Percentiles rank a stretch among this genome's conserved stretches.
These are phyloP conservation scores for Phalloptychus januarius DNA, from an alignment of 2,797 vertebrate genomes.

Conservation along the genomic window DNA sequence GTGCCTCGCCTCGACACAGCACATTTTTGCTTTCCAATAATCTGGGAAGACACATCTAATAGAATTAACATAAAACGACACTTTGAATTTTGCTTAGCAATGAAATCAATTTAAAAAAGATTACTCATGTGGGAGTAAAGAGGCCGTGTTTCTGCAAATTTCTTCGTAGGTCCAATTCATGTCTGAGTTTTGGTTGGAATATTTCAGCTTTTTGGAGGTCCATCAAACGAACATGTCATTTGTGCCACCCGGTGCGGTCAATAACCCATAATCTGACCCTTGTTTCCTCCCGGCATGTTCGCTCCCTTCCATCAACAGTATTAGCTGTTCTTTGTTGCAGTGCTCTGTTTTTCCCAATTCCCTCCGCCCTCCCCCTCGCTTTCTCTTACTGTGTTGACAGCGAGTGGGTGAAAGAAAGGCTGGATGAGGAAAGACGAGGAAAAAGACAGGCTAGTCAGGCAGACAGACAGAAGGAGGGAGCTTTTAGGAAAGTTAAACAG, in stretches of 20 bases:
- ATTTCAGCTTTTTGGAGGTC: constrained; percentile 44
- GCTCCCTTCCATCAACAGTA: constrained; percentile 52
- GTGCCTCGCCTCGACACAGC: too few relatives aligned
- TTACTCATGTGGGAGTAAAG: not conserved
- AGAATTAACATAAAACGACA: not conserved
- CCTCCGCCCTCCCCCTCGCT: constrained; percentile 25
- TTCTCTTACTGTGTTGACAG: constrained; percentile 26
- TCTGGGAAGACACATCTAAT: not conserved
- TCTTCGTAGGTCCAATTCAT: not conserved
- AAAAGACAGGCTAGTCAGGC: constrained; percentile 15
- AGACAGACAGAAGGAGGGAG: constrained; percentile 7
- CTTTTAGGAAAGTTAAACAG: constrained; percentile 56
- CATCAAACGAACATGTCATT: constrained; percentile 49
- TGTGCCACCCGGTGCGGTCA: constrained; percentile 47
- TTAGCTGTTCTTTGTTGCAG: constrained; percentile 52
- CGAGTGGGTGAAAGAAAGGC: constrained; percentile 38
- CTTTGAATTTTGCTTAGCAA: not conserved
- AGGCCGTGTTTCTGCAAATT: not conserved
- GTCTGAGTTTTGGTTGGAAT: constrained; percentile 20
- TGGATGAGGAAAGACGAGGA: not conserved
- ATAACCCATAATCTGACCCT: constrained; percentile 70
- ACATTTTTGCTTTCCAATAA: not conserved
- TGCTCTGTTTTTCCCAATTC: constrained; percentile 41
- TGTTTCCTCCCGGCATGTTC: constrained; percentile 64
- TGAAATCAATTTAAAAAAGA: not conserved